phyloP scores from a whole-genome alignment of 1,140 invertebrate genomes.

The Bombus breviceps region DNA sequence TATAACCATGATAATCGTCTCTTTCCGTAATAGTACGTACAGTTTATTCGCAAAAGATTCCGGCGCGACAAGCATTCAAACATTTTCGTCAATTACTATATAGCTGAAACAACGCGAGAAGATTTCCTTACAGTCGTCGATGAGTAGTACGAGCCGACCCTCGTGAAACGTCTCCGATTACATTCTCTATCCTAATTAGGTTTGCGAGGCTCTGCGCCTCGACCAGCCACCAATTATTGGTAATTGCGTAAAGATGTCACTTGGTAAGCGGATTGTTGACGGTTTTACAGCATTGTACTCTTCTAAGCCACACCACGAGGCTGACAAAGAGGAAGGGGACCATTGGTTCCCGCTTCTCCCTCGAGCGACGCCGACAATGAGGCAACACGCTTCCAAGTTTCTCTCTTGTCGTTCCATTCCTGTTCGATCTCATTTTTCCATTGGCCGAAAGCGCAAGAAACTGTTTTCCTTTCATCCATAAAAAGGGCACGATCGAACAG shows the following conservation, averaged over 20 bases:
- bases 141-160: slow-evolving; percentile 39
- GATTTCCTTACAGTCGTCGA: neutral
- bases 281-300: slow-evolving; percentile 77
- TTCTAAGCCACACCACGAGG: slow-evolving; percentile 70
- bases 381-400: slow-evolving; percentile 53
- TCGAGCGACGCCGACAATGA: slow-evolving; percentile 59
- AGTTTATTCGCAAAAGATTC: neutral
- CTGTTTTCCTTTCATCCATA: slow-evolving; percentile 42
- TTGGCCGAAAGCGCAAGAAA: slow-evolving; percentile 4
- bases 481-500: slow-evolving; percentile 33
- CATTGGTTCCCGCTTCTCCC: slow-evolving; percentile 72
- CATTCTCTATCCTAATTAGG: slow-evolving; percentile 78
- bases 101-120: neutral
- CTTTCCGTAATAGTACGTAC: no score
- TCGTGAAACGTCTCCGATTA: slow-evolving; percentile 65
- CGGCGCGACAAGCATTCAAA: neutral
- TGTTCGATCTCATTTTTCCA: neutral
- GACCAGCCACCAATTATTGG: slow-evolving; percentile 78
- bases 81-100: no score
- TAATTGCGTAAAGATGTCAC: slow-evolving; percentile 83
- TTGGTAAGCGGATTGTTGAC: slow-evolving; percentile 80
- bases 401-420: neutral
- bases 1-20: no score
- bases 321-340: slow-evolving; percentile 65
- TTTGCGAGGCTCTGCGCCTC: slow-evolving; percentile 72